Percentiles rank a stretch among this genome's conserved stretches.
Conservation (phyloP, 2,797 vertebrate genomes). For the Chaunax sp. region DNA sequence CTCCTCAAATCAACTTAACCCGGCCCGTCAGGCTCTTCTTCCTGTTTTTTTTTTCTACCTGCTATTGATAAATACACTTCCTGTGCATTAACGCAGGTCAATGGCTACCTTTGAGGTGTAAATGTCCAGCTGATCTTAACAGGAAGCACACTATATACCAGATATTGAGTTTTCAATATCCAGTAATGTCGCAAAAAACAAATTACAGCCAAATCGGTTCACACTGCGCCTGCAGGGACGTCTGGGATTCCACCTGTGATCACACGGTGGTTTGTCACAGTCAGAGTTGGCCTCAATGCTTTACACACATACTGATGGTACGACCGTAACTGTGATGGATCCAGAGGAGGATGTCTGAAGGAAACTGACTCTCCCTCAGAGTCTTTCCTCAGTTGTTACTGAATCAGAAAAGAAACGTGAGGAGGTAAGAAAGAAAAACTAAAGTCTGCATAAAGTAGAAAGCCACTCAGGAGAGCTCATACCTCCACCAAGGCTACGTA, state of each 20-base stretch:
- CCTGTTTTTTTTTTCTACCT: slow-evolving; percentile 3
- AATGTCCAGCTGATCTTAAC: slow-evolving; percentile 57
- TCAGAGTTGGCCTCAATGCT: slow-evolving; percentile 20
- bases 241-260: slow-evolving; percentile 32
- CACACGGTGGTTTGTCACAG: slow-evolving; percentile 31
- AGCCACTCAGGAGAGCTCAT: neutral
- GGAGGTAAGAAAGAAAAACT: neutral
- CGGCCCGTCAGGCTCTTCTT: slow-evolving; percentile 17
- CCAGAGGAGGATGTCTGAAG: slow-evolving; percentile 9
- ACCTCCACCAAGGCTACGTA: too few species aligned
- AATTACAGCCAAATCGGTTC: slow-evolving; percentile 54
- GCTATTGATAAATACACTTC: slow-evolving; percentile 72
- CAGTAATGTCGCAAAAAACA: slow-evolving; percentile 56
- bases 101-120: slow-evolving; percentile 61
- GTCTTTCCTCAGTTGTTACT: neutral
- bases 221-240: slow-evolving; percentile 17
- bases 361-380: neutral
- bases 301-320: slow-evolving; percentile 44
- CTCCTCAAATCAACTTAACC: slow-evolving; percentile 79
- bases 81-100: slow-evolving; percentile 72
- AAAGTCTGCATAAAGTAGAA: neutral
- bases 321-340: slow-evolving; percentile 31
- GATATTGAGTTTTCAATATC: slow-evolving; percentile 67
- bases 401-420: neutral
- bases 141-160: slow-evolving; percentile 50